These are phyloP conservation scores for Nannospalax galili DNA, from an alignment of 2,113 vertebrate species.

Conservation along the genomic window DNA sequence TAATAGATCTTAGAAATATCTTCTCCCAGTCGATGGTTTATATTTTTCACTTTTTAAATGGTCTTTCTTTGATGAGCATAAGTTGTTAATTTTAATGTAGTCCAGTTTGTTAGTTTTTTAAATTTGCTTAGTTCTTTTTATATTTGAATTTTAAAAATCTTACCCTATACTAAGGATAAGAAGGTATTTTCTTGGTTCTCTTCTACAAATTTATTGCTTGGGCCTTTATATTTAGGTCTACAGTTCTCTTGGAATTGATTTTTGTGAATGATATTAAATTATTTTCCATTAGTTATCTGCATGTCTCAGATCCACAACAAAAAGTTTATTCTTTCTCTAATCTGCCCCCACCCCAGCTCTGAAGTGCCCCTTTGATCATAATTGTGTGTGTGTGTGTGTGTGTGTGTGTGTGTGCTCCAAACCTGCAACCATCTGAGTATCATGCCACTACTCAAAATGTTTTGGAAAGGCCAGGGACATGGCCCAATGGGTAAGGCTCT, in stretches of 20 bases:
- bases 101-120: neutral
- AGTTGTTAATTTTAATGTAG: neutral
- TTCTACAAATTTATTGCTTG: neutral
- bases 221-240: neutral
- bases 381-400: neutral
- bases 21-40: neutral
- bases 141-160: neutral
- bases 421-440: too few relatives aligned
- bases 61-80: neutral
- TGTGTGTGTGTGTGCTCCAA: neutral
- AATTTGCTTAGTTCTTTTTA: neutral
- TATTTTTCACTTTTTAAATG: neutral
- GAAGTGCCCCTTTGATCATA: neutral
- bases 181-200: neutral
- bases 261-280: neutral
- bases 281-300: neutral
- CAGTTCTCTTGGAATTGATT: neutral
- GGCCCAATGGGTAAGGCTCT: too few relatives aligned
- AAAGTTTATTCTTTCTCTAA: neutral
- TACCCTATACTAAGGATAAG: neutral
- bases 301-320: neutral
- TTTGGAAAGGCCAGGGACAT: too few relatives aligned
- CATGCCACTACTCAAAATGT: too few relatives aligned
- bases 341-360: neutral
- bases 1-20: neutral